These are phyloP conservation scores for Drosophila neoperkinsi DNA, from an alignment of 2,888 invertebrate species.

Conservation along the genomic window DNA sequence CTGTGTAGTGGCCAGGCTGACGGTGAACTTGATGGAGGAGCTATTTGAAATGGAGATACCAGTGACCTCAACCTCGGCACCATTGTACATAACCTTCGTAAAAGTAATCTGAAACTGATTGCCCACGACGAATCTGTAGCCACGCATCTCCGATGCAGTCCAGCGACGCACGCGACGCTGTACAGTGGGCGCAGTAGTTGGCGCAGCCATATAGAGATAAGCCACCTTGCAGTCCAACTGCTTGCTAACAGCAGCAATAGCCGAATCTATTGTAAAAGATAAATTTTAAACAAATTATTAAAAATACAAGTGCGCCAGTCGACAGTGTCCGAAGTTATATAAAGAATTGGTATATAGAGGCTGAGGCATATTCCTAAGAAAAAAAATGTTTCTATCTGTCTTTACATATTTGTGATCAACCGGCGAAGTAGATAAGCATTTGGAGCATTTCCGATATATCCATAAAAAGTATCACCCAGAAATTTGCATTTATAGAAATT, in stretches of 20 bases:
- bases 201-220: conserved; percentile 72
- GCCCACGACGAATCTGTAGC: conserved; percentile 29
- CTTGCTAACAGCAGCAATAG: conserved; percentile 87
- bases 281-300: conserved; percentile 5
- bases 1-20: conserved; percentile 55
- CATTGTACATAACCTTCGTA: conserved; percentile 42
- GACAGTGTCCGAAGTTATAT: not conserved
- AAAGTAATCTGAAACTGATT: conserved; percentile 78
- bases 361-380: not conserved
- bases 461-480: not conserved
- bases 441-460: not conserved
- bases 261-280: conserved; percentile 81
- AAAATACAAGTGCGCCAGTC: not conserved
- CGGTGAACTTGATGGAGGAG: conserved; percentile 58
- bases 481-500: not conserved
- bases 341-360: not conserved
- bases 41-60: conserved; percentile 48
- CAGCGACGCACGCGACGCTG: conserved; percentile 74
- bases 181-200: conserved; percentile 50
- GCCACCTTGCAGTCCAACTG: conserved; percentile 84
- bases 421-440: not conserved
- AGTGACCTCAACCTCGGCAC: conserved; percentile 28
- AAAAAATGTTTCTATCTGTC: not conserved
- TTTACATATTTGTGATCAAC: not conserved
- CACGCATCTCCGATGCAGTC: conserved; percentile 48